Conservation (phyloP, 1,140 invertebrate genomes). For the Lasaia peninsularis region DNA sequence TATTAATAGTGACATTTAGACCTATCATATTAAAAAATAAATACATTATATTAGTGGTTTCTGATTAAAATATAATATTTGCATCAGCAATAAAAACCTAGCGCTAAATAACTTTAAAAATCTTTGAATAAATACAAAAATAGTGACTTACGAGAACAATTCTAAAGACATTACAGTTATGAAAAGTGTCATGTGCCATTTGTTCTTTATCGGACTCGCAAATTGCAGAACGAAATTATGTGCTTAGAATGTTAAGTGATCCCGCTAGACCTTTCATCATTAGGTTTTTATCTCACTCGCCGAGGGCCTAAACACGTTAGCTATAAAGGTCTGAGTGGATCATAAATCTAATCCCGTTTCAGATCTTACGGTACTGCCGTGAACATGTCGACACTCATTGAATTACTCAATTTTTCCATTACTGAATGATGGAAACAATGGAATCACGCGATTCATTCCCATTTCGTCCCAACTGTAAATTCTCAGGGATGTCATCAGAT, state of each 20-base stretch:
- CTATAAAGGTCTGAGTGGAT: conserved; percentile 12
- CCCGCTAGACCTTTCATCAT: conserved; percentile 5
- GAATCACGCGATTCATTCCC: conserved; percentile 3
- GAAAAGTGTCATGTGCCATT: too few relatives aligned
- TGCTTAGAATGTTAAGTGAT: neutral
- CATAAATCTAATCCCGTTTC: conserved; percentile 29
- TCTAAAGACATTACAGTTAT: too few relatives aligned
- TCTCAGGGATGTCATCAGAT: neutral
- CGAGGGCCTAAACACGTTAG: neutral
- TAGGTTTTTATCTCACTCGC: conserved; percentile 18
- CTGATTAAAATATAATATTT: too few relatives aligned
- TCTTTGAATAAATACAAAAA: neutral
- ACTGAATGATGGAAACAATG: conserved; percentile 9
- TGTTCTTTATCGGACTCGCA: neutral
- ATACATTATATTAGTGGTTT: too few relatives aligned
- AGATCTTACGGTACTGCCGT: conserved; percentile 18
- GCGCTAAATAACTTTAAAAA: too few relatives aligned
- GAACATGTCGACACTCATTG: conserved; percentile 19
- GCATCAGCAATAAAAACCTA: too few relatives aligned
- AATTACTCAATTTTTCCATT: conserved; percentile 18
- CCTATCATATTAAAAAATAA: too few relatives aligned
- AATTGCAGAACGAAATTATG: neutral
- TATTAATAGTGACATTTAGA: too few relatives aligned
- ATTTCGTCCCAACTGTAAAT: conserved; percentile 21
- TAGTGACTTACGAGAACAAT: too few relatives aligned